Evolutionary conservation across 2,888 invertebrate species (phyloP), one percentile per base, ranked within the genome.

Genomic region (Agonopterix subpropinquella): DNA sequence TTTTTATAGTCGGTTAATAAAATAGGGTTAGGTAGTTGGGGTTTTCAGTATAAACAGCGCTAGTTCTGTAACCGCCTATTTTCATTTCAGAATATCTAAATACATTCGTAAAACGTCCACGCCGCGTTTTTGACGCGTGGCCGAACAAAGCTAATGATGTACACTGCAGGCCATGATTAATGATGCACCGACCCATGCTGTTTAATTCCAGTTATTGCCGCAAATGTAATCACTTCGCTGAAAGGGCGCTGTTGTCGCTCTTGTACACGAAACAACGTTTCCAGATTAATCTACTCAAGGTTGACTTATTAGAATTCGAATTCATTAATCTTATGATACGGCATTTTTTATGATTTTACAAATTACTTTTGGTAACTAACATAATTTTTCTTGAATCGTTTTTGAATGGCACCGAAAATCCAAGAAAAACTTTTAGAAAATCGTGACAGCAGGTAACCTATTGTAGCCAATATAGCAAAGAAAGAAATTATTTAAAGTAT

Each of bases 171-270:
- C 61, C 69, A 65, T 80, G 80, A 80, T 80, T 77, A 78, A 79
- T 78, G 69, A 58, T 51, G 47, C 55, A 28, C 53, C 50, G 49
- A 56, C 36, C 42, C 10, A n/a, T 36, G 36, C 41, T 10, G 56
- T 77, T 77, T 78, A 79, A 80, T 80, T 73, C 73, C 58, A 67
- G 70, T 77, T 78, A 80, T 78, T 74, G 71, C 67, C 62, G 59
- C 64, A 36, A 45, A 45, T 55, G 52, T 46, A 52, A 51, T 70
- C 67, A 73, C 62, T 61, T 48, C 57, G 62, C 47, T 58, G 64
- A 70, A 71, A 69, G 65, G 60, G 56, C 53, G 47, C 56, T 49
- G 53, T 51, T 48, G 39, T 54, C 54, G 58, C 54, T 47, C 35
- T 50, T 46, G 43, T 55, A 47, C 46, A 43, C 49, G 54, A 54